Conservation (phyloP, 2,888 invertebrate genomes). For the Desoria tigrina region DNA sequence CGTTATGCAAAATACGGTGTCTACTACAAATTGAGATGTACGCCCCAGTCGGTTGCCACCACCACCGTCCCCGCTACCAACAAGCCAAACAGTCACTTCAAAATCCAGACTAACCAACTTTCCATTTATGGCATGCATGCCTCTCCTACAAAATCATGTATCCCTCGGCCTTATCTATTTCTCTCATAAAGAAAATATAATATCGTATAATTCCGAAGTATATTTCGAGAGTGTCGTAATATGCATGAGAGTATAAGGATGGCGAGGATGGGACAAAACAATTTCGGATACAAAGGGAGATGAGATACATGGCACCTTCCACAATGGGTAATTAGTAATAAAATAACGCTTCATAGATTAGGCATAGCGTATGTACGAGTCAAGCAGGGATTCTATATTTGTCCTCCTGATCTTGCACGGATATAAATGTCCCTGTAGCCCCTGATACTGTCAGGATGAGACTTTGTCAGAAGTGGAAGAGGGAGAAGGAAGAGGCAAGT, state of each 20-base stretch:
- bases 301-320: background rate
- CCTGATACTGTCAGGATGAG: background rate
- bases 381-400: too few relatives aligned
- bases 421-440: too few relatives aligned
- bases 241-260: background rate
- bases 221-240: too few relatives aligned
- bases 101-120: background rate
- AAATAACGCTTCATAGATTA: slow-evolving; percentile 6
- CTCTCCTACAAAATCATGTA: background rate
- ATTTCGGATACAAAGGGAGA: background rate
- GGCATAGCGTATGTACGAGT: background rate
- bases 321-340: slow-evolving; percentile 14
- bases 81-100: background rate
- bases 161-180: too few relatives aligned
- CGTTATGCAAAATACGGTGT: slow-evolving; percentile 50
- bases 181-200: too few relatives aligned
- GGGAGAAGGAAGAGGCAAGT: background rate
- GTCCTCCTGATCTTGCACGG: too few relatives aligned
- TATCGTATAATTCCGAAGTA: too few relatives aligned
- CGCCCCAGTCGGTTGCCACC: slow-evolving; percentile 37
- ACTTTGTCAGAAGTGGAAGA: background rate
- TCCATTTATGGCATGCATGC: slow-evolving; percentile 8
- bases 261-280: background rate
- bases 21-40: slow-evolving; percentile 38
- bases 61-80: too few relatives aligned